Conservation (phyloP, 2,797 vertebrate species). For the Sylvia borin region DNA sequence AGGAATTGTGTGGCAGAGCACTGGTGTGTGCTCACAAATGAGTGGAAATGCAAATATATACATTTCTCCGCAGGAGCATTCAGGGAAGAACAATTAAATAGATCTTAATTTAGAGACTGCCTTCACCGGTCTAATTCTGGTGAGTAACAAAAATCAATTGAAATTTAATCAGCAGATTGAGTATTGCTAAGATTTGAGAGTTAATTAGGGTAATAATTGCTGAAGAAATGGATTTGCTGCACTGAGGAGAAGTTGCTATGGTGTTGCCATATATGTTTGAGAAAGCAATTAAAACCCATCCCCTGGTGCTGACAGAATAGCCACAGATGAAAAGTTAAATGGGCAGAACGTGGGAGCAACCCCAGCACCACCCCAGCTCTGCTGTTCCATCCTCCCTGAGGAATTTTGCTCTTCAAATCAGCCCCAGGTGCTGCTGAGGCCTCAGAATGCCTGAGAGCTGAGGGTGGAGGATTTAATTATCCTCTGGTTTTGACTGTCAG, state of each 20-base stretch:
- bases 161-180: conserved; percentile 35
- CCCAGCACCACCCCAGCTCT: background rate
- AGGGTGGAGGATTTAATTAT: background rate
- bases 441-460: background rate
- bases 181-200: background rate
- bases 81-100: conserved; percentile 24
- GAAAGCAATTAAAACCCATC: background rate
- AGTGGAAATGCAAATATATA: background rate
- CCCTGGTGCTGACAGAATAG: background rate
- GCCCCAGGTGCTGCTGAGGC: background rate
- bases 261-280: background rate
- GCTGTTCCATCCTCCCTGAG: background rate
- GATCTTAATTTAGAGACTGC: conserved; percentile 20
- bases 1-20: background rate
- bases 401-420: background rate
- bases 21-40: background rate
- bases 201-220: conserved; percentile 50
- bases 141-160: background rate
- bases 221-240: background rate
- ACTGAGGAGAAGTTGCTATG: conserved; percentile 24
- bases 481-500: background rate
- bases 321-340: background rate
- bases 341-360: background rate
- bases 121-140: background rate
- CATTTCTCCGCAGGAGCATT: background rate